Percentiles rank a stretch among this genome's conserved stretches.
These are phyloP conservation scores for Drosophila gunungcola DNA, from an alignment of 1,140 invertebrate species.

Conservation along the genomic window DNA sequence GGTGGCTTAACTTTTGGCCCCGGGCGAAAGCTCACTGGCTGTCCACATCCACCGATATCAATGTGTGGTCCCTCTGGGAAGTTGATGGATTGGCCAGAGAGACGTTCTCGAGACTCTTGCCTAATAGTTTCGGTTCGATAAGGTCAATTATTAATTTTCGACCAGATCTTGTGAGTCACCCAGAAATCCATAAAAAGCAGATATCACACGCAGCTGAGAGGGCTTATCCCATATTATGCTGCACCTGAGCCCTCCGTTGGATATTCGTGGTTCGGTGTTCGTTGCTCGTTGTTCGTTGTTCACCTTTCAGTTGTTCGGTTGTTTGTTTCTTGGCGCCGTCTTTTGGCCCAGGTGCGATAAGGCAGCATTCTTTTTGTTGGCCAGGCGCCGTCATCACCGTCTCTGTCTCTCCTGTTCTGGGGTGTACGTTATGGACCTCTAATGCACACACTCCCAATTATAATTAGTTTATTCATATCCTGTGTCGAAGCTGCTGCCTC, in stretches of 20 bases:
- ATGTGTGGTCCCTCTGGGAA: conserved; percentile 54
- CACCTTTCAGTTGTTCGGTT: conserved; percentile 38
- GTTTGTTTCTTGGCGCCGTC: conserved; percentile 67
- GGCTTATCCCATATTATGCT: conserved; percentile 42
- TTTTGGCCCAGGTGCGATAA: conserved; percentile 77
- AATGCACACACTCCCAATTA: conserved; percentile 62
- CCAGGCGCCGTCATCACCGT: conserved; percentile 40
- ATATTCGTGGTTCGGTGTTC: not conserved
- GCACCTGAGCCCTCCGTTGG: conserved; percentile 17
- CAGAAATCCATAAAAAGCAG: conserved; percentile 55
- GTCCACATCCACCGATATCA: conserved; percentile 8
- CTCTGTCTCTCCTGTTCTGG: conserved; percentile 10
- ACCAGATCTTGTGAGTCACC: conserved; percentile 67
- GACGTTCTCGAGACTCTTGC: not conserved
- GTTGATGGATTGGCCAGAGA: conserved; percentile 62
- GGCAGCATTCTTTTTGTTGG: conserved; percentile 72
- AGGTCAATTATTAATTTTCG: conserved; percentile 77
- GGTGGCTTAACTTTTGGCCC: conserved; percentile 47
- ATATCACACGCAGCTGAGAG: conserved; percentile 53
- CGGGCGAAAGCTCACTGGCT: conserved; percentile 35
- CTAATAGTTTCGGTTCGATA: conserved; percentile 58
- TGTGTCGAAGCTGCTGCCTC: conserved; percentile 74
- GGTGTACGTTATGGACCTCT: conserved; percentile 27
- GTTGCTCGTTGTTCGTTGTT: conserved; percentile 34
- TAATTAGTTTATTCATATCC: conserved; percentile 84